Base-by-base conservation (phyloP, 2,888 invertebrate species). In the Philonicus albiceps region DNA sequence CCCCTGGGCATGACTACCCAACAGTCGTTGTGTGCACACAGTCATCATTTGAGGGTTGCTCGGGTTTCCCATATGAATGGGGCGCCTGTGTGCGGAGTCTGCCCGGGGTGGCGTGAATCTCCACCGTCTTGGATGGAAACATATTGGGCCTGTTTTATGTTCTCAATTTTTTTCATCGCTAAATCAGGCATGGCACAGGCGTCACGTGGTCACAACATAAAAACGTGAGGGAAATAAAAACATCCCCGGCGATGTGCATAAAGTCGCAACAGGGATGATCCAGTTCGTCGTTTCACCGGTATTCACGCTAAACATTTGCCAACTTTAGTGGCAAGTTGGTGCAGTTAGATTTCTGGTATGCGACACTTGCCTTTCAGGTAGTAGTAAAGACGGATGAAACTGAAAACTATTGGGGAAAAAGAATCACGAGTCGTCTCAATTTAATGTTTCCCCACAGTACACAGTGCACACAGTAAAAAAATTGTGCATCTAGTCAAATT, bases 201-300 rank as follows among this genome's bases (percentile, higher is more conserved):
- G 92, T 91, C 92, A 92, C 91, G 91, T 92, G 92, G 91, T 91
- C 91, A 90, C 90, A 91, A 91, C 91, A 92, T 92, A 91, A 92
- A 92, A 91, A 91, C 92, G 91, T 92, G 92, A 91, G 91, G 90
- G 91, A 91, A 91, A 88, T 88, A 84, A 84, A 84, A 84, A 87
- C 81, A 83, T 85, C 85, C 81, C 34, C 31, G 13, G 49, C 34
- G 72, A 72, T 74, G 73, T 37, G 73, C 85, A 72, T 85, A 74
- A 31, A 84, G 86, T 64, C 30, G 31, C 83, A 73, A 84, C 16
- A 27, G 73, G 43, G 43, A 73, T 27, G 55, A 84, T 73, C 73
- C 27, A 16, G 73, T 64, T 43, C n/a, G 37, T 11, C 7, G n/a
- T 8, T 43, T 40, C 22, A 13, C 3, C 37, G 2, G 34, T 37